Evolutionary conservation across 1,140 invertebrate species (phyloP).

Genomic region (Lepeophtheirus salmonis): DNA sequence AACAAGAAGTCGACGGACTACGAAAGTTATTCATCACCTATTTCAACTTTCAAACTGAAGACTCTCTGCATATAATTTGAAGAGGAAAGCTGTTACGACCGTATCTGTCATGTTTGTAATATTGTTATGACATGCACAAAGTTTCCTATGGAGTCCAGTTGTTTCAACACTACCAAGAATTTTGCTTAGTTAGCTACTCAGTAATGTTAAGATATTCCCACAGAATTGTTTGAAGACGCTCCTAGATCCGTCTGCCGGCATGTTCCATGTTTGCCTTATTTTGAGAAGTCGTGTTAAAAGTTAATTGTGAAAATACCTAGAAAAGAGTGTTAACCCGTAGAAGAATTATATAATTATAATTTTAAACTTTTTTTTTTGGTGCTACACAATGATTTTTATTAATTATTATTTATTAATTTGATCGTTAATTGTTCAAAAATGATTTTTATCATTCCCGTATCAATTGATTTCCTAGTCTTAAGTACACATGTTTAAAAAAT

Average conservation of each 20-base stretch:
- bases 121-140: background rate
- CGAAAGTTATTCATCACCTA: background rate
- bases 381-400: background rate
- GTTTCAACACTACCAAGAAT: background rate
- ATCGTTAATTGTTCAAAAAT: no score
- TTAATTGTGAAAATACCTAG: constrained; percentile 4
- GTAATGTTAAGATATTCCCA: background rate
- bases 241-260: background rate
- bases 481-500: no score
- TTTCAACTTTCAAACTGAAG: background rate
- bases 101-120: background rate
- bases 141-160: background rate
- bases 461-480: no score
- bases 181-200: background rate
- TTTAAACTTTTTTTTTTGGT: background rate
- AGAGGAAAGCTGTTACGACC: background rate
- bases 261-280: background rate
- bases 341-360: background rate
- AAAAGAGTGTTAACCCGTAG: constrained; percentile 1
- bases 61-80: background rate
- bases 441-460: no score
- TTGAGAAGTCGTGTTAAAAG: constrained; percentile 9
- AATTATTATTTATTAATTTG: background rate
- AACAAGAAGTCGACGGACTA: background rate
- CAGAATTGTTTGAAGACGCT: background rate